Percentiles rank a stretch among this genome's conserved stretches.
Conservation (phyloP, 2,888 invertebrate species). For the Crematogaster levior region DNA sequence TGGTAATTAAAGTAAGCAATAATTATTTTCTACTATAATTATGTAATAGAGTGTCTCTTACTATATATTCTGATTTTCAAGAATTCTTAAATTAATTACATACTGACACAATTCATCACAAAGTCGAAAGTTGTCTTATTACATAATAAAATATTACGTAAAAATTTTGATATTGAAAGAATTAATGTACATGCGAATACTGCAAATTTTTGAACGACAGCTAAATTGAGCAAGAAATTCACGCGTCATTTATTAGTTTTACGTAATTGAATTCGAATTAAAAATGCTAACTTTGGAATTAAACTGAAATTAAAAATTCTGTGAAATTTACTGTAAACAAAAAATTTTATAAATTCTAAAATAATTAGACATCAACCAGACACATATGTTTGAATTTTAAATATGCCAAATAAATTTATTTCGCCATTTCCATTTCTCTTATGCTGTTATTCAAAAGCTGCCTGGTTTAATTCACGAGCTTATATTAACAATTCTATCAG, state of each 20-base stretch:
- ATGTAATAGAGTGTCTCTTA: neutral
- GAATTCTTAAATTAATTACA: neutral
- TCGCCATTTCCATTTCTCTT: neutral
- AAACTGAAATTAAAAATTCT: neutral
- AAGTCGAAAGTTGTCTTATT: neutral
- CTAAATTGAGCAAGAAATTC: neutral
- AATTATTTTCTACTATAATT: neutral
- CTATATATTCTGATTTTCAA: neutral
- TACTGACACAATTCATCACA: neutral
- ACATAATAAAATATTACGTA: too few species aligned
- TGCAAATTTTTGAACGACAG: neutral
- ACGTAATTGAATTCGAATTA: neutral
- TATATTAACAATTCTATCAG: neutral
- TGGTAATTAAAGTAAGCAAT: neutral
- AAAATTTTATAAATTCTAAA: constrained; percentile 7
- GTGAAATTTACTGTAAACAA: neutral
- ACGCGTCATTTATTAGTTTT: neutral
- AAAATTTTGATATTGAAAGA: neutral
- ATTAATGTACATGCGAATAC: neutral
- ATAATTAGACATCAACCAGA: neutral
- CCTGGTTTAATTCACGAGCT: neutral
- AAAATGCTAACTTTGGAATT: neutral
- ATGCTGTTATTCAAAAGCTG: neutral
- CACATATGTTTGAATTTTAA: neutral
- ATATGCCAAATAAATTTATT: neutral